Conservation (phyloP, 1,140 invertebrate genomes). For the Drosophila busckii region DNA sequence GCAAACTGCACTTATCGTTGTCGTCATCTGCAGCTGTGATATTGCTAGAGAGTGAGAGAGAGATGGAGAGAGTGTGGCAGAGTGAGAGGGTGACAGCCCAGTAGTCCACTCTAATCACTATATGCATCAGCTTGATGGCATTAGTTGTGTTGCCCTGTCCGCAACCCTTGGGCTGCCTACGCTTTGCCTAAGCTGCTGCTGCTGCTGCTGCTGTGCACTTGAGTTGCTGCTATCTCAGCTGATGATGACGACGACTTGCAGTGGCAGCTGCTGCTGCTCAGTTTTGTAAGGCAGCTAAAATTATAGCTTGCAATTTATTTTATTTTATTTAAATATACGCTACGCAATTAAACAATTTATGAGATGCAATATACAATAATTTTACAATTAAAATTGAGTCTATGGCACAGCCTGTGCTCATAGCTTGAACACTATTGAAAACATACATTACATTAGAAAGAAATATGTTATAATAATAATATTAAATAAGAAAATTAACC, state of each 20-base stretch:
- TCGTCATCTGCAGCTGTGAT: slow-evolving; percentile 48
- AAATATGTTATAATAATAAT: too few relatives aligned
- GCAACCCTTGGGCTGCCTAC: slow-evolving; percentile 5
- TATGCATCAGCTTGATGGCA: slow-evolving; percentile 76
- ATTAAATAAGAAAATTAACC: too few relatives aligned
- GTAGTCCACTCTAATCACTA: slow-evolving; percentile 73
- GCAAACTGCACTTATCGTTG: slow-evolving; percentile 72
- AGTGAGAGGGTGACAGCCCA: slow-evolving; percentile 13
- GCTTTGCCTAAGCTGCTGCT: background rate
- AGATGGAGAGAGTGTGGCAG: too few relatives aligned
- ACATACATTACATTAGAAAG: too few relatives aligned
- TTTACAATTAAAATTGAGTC: too few relatives aligned
- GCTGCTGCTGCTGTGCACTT: slow-evolving; percentile 45
- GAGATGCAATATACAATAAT: too few relatives aligned
- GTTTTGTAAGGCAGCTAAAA: too few relatives aligned
- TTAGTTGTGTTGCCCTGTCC: slow-evolving; percentile 61
- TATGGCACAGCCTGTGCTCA: too few relatives aligned
- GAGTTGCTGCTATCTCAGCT: slow-evolving; percentile 57
- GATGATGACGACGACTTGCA: slow-evolving; percentile 38
- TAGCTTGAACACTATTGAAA: too few relatives aligned
- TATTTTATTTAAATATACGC: too few relatives aligned
- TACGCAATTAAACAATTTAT: too few relatives aligned
- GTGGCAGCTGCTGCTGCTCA: slow-evolving; percentile 54
- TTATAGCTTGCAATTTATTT: too few relatives aligned
- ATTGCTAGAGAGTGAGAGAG: slow-evolving; percentile 15